A percentile compares a stretch with the other conserved stretches of the same genome.
phyloP scores from a whole-genome alignment of 2,113 vertebrate species.

The Hirundichthys speculiger region DNA sequence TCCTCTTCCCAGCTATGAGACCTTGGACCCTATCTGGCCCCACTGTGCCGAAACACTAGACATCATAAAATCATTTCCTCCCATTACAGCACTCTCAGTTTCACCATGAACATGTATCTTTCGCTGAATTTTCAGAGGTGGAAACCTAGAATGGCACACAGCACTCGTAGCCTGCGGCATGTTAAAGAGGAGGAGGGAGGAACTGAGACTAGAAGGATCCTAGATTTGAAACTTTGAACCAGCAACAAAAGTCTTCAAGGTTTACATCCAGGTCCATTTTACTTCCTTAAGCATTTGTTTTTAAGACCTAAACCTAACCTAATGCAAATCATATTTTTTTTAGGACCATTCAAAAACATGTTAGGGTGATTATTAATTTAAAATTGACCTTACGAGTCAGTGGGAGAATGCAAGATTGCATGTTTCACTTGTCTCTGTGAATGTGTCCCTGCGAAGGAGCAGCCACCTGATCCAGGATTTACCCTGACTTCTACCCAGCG shows the following conservation, averaged over 20 bases:
- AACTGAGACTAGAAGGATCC: constrained; percentile 15
- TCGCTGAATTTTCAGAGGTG: constrained; percentile 30
- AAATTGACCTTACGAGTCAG: too few relatives aligned
- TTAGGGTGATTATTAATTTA: too few relatives aligned
- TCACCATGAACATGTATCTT: constrained; percentile 18
- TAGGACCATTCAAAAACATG: too few relatives aligned
- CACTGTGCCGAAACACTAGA: constrained; percentile 26
- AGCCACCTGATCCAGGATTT: too few relatives aligned
- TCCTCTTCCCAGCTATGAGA: constrained; percentile 27
- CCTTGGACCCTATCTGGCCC: constrained; percentile 36
- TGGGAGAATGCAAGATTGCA: too few relatives aligned
- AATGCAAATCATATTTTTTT: background rate
- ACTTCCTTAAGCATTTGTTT: background rate
- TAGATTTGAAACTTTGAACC: constrained; percentile 21
- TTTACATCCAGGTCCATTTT: too few relatives aligned
- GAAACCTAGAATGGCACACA: constrained; percentile 26
- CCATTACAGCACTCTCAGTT: constrained; percentile 28
- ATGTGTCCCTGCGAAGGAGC: too few relatives aligned
- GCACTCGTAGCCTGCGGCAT: constrained; percentile 25
- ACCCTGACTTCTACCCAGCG: too few relatives aligned
- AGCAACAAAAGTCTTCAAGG: background rate
- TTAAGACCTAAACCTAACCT: background rate
- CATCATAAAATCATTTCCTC: constrained; percentile 21
- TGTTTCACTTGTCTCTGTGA: too few relatives aligned
- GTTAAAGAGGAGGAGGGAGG: constrained; percentile 15